Base-by-base conservation (phyloP, 2,113 vertebrate genomes). In the Coptodon rendalli region DNA sequence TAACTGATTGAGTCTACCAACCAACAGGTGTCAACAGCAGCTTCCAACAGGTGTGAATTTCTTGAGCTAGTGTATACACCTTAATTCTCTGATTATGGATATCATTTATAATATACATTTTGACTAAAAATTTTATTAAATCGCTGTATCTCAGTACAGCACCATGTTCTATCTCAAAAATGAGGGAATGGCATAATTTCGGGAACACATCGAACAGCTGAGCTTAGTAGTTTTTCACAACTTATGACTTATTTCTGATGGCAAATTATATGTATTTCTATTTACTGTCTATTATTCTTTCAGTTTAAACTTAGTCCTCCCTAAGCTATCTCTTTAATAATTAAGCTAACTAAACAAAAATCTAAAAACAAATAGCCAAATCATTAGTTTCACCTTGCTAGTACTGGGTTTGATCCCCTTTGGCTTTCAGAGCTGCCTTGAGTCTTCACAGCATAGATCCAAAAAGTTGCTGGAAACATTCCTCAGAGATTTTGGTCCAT, bases 221-320 rank as follows among this genome's bases (percentile, higher is more conserved):
- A 76, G 43, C 27, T 78, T 68, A 68, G 34, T 22, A 38, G 34
- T 38, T 66, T 66, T 66, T 68, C 19, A 22, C 31, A 68, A 68
- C 19, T 22, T 68, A 1, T 68, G 34, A 22, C 34, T 2, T 68
- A 38, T 13, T 38, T 68, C 63, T 22, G 34, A 68, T 38, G 34
- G 61, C 34, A 68, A 68, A 68, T 38, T 68, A 38, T 38, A 68
- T 38, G 11, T 13, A 38, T 68, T 19, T 68, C 34, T 38, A 68
- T 38, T 68, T 22, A 38, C 63, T 38, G 19, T 68, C 63, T 68
- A 68, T 68, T 68, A 22, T 22, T 68, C 40, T 17, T 48, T 76
- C 24, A 29, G 43, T 48, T 76, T 48, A 48, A 48, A 29, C 14
- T 48, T 76, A 29, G 14, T 76, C 16, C 22, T 29, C 0, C 6